A percentile compares a stretch with the other conserved stretches of the same genome.
phyloP scores from a whole-genome alignment of 2,797 vertebrate species.

The Myotis pilosus region DNA sequence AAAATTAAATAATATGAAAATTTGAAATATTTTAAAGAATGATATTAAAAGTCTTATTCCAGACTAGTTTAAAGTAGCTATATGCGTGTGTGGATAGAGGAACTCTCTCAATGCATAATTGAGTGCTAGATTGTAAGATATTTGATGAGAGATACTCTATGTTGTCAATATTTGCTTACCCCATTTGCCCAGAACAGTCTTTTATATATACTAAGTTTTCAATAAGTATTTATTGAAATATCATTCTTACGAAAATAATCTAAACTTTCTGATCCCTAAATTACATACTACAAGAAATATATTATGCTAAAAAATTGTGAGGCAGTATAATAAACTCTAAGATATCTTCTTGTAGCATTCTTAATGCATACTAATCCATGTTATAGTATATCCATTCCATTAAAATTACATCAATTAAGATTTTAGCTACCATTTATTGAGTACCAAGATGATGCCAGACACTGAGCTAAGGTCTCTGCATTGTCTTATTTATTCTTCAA shows the following conservation, averaged over 20 bases:
- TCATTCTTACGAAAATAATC: background rate
- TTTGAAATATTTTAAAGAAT: constrained; percentile 11
- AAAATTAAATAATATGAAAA: background rate
- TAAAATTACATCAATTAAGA: constrained; percentile 1
- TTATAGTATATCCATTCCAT: background rate
- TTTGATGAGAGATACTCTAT: background rate
- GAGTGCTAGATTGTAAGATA: background rate
- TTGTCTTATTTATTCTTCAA: background rate
- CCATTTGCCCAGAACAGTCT: background rate
- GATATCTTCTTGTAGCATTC: background rate
- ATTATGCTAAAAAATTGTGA: background rate
- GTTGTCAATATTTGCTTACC: background rate
- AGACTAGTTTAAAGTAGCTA: background rate
- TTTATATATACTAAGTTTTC: background rate
- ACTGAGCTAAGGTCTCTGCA: background rate
- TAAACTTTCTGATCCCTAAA: background rate
- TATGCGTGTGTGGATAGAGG: background rate
- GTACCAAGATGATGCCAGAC: background rate
- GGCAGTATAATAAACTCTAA: background rate
- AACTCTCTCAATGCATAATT: background rate
- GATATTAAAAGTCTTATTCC: background rate
- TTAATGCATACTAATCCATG: background rate
- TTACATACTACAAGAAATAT: background rate
- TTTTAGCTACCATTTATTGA: background rate
- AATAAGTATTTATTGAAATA: background rate